Percentiles rank a stretch among this genome's conserved stretches.
These are phyloP conservation scores for Astreopora myriophthalma DNA, from an alignment of 64 coral and sea anemone genomes.

Conservation along the genomic window DNA sequence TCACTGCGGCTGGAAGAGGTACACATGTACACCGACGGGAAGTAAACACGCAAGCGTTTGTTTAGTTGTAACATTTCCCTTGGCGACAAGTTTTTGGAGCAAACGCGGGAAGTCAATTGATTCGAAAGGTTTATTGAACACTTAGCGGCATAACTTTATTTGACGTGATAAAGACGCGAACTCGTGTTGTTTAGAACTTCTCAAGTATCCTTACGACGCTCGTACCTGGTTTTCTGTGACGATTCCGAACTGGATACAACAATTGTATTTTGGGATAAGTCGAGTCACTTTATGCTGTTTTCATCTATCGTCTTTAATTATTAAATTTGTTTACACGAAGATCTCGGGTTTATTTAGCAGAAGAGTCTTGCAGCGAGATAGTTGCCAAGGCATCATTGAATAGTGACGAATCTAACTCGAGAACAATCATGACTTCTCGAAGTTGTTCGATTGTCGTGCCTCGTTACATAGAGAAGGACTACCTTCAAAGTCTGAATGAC, in stretches of 20 bases:
- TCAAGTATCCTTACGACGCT: background rate
- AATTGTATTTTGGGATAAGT: background rate
- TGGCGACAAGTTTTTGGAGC: slow-evolving; percentile 29
- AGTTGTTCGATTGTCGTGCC: slow-evolving; percentile 71
- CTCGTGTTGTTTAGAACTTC: background rate
- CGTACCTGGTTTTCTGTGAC: background rate
- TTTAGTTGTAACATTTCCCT: background rate
- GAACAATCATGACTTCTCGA: slow-evolving; percentile 26
- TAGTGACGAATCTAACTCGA: background rate
- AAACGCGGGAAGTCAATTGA: background rate
- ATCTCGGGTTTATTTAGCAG: slow-evolving; percentile 6
- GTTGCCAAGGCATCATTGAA: background rate
- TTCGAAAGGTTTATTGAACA: background rate
- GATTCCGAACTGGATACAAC: background rate
- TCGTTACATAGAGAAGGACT: slow-evolving; percentile 87
- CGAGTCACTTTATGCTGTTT: background rate
- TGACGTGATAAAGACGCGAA: background rate
- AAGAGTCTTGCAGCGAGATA: background rate
- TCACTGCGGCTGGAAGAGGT: background rate
- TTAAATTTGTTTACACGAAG: slow-evolving; percentile 53
- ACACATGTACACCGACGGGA: background rate
- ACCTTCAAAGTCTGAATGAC: slow-evolving; percentile 93
- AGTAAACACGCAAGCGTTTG: background rate
- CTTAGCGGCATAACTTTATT: background rate
- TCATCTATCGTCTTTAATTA: slow-evolving; percentile 69